Evolutionary conservation across 2,113 vertebrate genomes (phyloP).

Genomic region (Anolis sagrei): DNA sequence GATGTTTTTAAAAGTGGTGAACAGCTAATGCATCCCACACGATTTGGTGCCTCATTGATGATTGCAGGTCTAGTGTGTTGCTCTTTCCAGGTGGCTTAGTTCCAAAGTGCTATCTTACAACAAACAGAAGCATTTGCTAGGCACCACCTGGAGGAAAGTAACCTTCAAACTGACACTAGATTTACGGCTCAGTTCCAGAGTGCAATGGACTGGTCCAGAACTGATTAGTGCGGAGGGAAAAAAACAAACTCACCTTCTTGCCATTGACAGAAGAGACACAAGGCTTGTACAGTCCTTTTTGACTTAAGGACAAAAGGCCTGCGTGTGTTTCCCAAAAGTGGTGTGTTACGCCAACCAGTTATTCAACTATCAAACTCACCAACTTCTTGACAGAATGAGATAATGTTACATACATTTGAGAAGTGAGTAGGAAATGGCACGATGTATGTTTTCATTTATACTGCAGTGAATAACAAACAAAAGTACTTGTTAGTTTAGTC

Average conservation of each 20-base stretch:
- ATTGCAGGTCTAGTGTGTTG: neutral
- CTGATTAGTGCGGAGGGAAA: constrained; percentile 51
- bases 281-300: constrained; percentile 38
- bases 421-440: no score
- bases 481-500: no score
- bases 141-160: constrained; percentile 48
- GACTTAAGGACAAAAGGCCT: constrained; percentile 42
- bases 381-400: no score
- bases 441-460: no score
- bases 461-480: no score
- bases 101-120: constrained; percentile 34
- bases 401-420: no score
- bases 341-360: no score
- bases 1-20: neutral
- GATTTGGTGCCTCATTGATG: neutral
- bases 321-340: no score
- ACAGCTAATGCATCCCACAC: neutral
- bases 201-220: constrained; percentile 58
- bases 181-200: constrained; percentile 64
- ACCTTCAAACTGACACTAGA: constrained; percentile 64
- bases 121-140: neutral
- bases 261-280: neutral
- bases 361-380: no score
- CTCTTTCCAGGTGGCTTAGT: neutral
- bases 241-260: constrained; percentile 44